A percentile compares a stretch with the other conserved stretches of the same genome.
phyloP scores from a whole-genome alignment of 2,888 invertebrate genomes.

The Polyommatus icarus region DNA sequence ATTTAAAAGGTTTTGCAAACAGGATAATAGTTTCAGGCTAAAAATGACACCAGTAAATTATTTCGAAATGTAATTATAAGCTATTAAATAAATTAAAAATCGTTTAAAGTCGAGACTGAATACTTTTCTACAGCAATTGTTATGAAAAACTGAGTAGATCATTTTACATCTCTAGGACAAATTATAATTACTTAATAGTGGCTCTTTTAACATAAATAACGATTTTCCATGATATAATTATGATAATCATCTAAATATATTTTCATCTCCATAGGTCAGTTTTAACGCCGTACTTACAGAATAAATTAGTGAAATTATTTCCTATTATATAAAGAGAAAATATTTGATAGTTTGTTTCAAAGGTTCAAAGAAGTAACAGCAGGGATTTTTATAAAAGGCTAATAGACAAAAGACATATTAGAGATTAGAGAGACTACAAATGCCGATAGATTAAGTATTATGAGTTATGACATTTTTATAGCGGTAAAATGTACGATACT shows the following conservation, averaged over 20 bases:
- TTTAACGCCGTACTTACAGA: background rate
- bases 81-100: background rate
- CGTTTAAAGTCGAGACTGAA: background rate
- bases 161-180: conserved; percentile 18
- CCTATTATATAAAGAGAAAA: background rate
- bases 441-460: too few relatives aligned
- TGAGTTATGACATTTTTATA: too few relatives aligned
- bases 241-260: background rate
- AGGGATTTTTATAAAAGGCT: too few relatives aligned
- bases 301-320: background rate
- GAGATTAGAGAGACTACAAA: too few relatives aligned
- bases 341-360: background rate
- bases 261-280: background rate
- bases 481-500: background rate
- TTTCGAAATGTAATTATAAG: conserved; percentile 17
- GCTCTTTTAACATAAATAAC: background rate
- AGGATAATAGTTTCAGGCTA: background rate
- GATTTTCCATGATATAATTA: background rate
- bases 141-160: background rate
- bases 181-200: background rate
- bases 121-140: background rate
- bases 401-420: too few relatives aligned
- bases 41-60: background rate
- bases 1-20: conserved; percentile 10
- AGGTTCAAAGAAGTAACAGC: too few relatives aligned